Conservation (phyloP, 2,113 vertebrate genomes). For the Trogon surrucura region DNA sequence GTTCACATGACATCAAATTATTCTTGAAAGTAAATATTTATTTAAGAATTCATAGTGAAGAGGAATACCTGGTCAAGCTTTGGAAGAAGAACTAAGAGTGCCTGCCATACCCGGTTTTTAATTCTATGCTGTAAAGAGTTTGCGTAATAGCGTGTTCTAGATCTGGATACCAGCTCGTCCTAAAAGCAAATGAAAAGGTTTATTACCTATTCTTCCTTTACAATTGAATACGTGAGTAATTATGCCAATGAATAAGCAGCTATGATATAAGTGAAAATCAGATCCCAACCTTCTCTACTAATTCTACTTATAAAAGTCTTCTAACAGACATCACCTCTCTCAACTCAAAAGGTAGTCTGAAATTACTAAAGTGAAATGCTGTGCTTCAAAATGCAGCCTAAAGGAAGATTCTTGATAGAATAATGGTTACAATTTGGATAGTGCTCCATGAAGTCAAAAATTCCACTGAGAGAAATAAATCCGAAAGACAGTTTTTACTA, state of each 20-base stretch:
- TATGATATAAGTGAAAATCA: not conserved
- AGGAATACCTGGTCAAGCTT: slow-evolving; percentile 83
- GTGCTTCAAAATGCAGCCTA: not conserved
- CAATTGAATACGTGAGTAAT: not conserved
- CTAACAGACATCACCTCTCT: not conserved
- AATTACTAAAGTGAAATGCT: not conserved
- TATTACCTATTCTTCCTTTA: not conserved
- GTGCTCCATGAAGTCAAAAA: not conserved
- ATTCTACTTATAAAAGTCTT: not conserved
- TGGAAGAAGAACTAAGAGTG: slow-evolving; percentile 86
- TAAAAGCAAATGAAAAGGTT: slow-evolving; percentile 33
- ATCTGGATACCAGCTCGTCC: slow-evolving; percentile 85
- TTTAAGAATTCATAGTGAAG: not conserved
- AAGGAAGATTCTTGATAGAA: not conserved
- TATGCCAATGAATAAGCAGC: not conserved
- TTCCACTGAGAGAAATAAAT: not conserved
- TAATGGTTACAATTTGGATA: not conserved
- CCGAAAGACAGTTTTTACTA: not conserved
- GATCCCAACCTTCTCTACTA: not conserved
- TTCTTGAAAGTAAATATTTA: not conserved
- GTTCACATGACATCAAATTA: not conserved
- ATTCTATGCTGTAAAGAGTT: slow-evolving; percentile 94
- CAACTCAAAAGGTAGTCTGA: not conserved
- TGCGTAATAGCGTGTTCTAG: slow-evolving; percentile 85
- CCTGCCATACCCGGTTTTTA: slow-evolving; percentile 93